Evolutionary conservation across 2,797 vertebrate genomes (phyloP), one percentile per base, ranked within the genome.

Genomic region (Sebastes matsubarae): DNA sequence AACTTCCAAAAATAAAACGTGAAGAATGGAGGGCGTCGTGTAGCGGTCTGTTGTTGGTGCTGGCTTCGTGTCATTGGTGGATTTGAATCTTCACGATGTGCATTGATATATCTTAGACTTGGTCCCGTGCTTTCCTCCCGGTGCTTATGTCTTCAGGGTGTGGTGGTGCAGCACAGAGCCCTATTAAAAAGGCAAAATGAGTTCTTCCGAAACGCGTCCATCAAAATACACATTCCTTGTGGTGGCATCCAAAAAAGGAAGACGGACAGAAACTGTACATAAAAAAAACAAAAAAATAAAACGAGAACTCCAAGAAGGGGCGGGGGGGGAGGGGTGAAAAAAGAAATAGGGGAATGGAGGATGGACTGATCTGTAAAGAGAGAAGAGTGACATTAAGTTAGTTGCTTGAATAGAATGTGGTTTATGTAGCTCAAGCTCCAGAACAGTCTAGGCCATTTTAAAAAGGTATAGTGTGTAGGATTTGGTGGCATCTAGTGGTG

Each of bases 191-290:
- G 93, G 92, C 90, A 85, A 77, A 52, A 89, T 88, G 90, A 90
- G 92, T 94, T 94, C 93, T 86, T 94, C 91, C 90, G 30, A 79
- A 90, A 93, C 73, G 80, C 77, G 78, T 92, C 88, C 82, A 79
- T 92, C 89, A 69, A 81, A 90, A 86, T 85, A 91, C 83, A 88
- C 88, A 87, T 87, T 95, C 90, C 93, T 88, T 79, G 85, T 88
- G 93, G 93, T 89, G 94, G 93, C 90, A 81, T 88, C 88, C 95
- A 94, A 85, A 84, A 71, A 87, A 89, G 77, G 75, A 90, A 91
- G 79, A 84, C 83, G 79, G 79, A 89, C 83, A 78, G 72, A 89
- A 80, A 92, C 94, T 95, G 94, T 95, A 97, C 97, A 97, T 89
- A 69, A 84, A 95, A 77, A 81, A 78, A 59, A 66, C 13, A 7